Conservation (phyloP, 2,888 invertebrate genomes). For the Idaea dimidiata region DNA sequence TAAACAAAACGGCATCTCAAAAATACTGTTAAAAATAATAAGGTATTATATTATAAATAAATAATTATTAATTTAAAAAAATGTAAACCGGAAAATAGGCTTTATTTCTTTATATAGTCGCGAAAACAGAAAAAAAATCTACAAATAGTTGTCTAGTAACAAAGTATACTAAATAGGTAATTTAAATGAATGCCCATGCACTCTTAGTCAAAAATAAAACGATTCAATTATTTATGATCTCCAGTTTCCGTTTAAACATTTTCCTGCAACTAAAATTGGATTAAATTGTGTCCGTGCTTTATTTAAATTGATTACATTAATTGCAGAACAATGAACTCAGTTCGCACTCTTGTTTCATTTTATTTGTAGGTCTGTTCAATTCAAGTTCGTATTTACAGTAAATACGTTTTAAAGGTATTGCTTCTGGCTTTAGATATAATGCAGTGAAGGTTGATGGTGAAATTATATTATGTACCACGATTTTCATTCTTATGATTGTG, state of each 20-base stretch:
- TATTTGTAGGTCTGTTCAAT: not conserved
- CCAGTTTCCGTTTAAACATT: slow-evolving; percentile 25
- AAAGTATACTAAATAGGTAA: not conserved
- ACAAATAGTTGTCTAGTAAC: not conserved
- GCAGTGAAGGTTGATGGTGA: too few species aligned
- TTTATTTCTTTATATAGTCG: too few species aligned
- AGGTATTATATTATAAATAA: too few species aligned
- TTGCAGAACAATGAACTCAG: slow-evolving; percentile 51
- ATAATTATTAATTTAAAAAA: too few species aligned
- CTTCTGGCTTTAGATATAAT: too few species aligned
- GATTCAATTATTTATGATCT: slow-evolving; percentile 16
- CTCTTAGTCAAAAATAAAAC: not conserved
- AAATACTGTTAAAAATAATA: too few species aligned
- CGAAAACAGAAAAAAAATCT: too few species aligned
- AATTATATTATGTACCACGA: too few species aligned
- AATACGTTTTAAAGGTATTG: too few species aligned
- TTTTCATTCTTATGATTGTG: too few species aligned
- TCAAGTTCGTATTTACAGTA: not conserved
- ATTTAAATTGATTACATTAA: slow-evolving; percentile 51
- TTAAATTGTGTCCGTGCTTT: slow-evolving; percentile 38
- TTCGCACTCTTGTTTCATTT: slow-evolving; percentile 37
- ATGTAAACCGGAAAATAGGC: too few species aligned
- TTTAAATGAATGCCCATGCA: not conserved
- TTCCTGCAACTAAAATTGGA: slow-evolving; percentile 37
- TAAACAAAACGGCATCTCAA: too few species aligned